A percentile compares a stretch with the other conserved stretches of the same genome.
These are phyloP conservation scores for Misgurnus mizolepis DNA, from an alignment of 2,113 vertebrate genomes.

Conservation along the genomic window DNA sequence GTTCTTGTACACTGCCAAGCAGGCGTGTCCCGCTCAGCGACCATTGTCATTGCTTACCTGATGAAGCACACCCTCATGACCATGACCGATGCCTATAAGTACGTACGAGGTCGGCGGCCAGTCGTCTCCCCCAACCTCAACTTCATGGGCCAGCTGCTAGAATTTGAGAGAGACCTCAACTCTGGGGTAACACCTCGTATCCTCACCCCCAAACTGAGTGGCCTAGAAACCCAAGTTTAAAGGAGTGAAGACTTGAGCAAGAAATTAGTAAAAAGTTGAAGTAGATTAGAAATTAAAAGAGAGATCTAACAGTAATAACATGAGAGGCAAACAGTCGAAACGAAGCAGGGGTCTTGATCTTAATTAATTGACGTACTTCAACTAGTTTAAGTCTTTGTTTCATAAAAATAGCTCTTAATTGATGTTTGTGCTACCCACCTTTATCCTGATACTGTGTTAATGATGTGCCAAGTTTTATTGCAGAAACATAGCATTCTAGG, in stretches of 20 bases:
- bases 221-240: conserved; percentile 83
- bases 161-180: conserved; percentile 85
- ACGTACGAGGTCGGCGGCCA: conserved; percentile 78
- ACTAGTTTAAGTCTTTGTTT: conserved; percentile 44
- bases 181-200: conserved; percentile 83
- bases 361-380: conserved; percentile 16
- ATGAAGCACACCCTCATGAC: conserved; percentile 90
- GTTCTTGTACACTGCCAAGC: conserved; percentile 86
- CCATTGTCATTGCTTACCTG: conserved; percentile 83
- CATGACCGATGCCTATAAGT: conserved; percentile 85
- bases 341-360: background rate
- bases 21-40: conserved; percentile 83
- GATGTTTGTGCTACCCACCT: conserved; percentile 55
- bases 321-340: background rate
- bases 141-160: conserved; percentile 85
- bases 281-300: background rate
- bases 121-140: conserved; percentile 85
- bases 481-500: conserved; percentile 42
- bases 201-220: conserved; percentile 79
- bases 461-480: conserved; percentile 71
- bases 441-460: conserved; percentile 60
- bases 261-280: background rate
- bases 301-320: conserved; percentile 36
- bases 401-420: conserved; percentile 53
- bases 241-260: conserved; percentile 14